phyloP scores from a whole-genome alignment of 2,888 invertebrate genomes.

The Galerucella pusilla region DNA sequence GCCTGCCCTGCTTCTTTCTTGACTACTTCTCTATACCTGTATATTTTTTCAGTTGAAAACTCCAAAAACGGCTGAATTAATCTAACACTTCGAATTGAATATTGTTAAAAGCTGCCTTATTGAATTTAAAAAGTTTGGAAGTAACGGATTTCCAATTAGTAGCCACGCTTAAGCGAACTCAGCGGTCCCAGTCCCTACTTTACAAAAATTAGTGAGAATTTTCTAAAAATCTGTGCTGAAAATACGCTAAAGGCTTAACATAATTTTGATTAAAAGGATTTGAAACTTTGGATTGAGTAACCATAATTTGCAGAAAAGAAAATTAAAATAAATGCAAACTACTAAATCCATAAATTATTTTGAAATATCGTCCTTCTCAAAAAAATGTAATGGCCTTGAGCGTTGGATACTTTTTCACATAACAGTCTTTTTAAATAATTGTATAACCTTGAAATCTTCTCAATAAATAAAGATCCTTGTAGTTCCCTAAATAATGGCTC shows the following conservation, averaged over 20 bases:
- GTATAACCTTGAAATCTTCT: too few species aligned
- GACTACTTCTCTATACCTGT: too few species aligned
- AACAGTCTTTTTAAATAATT: too few species aligned
- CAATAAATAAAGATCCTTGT: not conserved
- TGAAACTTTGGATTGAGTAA: slow-evolving; percentile 14
- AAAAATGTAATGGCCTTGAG: too few species aligned
- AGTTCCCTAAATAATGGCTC: not conserved
- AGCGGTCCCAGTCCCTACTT: slow-evolving; percentile 10
- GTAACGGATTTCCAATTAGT: slow-evolving; percentile 25
- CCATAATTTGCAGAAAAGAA: not conserved
- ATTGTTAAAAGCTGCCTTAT: slow-evolving; percentile 3
- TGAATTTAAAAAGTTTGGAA: slow-evolving; percentile 19
- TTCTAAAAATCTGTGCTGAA: slow-evolving; percentile 9
- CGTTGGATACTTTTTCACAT: too few species aligned
- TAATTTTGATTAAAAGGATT: slow-evolving; percentile 18
- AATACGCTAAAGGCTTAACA: not conserved
- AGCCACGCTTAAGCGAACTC: slow-evolving; percentile 10
- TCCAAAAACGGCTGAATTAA: not conserved
- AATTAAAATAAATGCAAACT: too few species aligned
- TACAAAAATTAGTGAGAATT: slow-evolving; percentile 18
- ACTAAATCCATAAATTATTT: too few species aligned
- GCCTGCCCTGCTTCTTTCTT: too few species aligned
- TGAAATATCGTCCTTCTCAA: too few species aligned
- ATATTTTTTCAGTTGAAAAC: not conserved
- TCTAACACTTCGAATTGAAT: slow-evolving; percentile 1